These are phyloP conservation scores for Eclectus roratus DNA, from an alignment of 2,113 vertebrate species.

Conservation along the genomic window DNA sequence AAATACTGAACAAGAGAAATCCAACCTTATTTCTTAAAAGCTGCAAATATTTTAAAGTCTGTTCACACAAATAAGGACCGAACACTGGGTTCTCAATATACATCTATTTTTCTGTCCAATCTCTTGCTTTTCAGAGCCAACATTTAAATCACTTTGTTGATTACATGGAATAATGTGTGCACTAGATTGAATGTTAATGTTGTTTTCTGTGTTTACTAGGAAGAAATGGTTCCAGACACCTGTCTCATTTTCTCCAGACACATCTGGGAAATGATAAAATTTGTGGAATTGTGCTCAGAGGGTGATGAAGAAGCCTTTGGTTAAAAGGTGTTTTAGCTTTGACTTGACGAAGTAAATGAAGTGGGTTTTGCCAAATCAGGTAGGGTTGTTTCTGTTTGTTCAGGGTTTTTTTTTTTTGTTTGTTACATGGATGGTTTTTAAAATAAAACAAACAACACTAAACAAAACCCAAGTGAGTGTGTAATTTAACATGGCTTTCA, in stretches of 20 bases:
- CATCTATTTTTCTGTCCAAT: not conserved
- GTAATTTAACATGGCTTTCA: not conserved
- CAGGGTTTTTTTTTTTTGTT: rapidly evolving
- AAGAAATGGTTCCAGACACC: slow-evolving; percentile 30
- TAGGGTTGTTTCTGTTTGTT: not conserved
- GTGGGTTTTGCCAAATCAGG: not conserved
- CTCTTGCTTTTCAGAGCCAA: not conserved
- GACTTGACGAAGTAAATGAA: not conserved
- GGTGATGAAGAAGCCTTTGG: not conserved
- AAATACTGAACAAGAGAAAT: not conserved
- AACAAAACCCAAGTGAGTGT: not conserved
- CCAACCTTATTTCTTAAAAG: not conserved
- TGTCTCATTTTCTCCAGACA: slow-evolving; percentile 24
- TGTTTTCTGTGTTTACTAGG: not conserved
- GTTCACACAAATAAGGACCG: not conserved
- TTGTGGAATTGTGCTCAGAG: not conserved
- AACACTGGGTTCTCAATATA: not conserved
- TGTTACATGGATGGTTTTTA: not conserved
- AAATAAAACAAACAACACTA: not conserved
- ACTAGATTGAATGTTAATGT: slow-evolving; percentile 31
- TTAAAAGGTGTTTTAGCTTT: not conserved
- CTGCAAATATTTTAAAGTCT: not conserved
- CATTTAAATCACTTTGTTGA: not conserved
- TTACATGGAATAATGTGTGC: not conserved
- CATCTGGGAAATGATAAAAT: not conserved